Percentiles rank a stretch among this genome's conserved stretches.
Evolutionary conservation across 2,113 vertebrate species (phyloP).

Genomic region (Bothrops jararaca): DNA sequence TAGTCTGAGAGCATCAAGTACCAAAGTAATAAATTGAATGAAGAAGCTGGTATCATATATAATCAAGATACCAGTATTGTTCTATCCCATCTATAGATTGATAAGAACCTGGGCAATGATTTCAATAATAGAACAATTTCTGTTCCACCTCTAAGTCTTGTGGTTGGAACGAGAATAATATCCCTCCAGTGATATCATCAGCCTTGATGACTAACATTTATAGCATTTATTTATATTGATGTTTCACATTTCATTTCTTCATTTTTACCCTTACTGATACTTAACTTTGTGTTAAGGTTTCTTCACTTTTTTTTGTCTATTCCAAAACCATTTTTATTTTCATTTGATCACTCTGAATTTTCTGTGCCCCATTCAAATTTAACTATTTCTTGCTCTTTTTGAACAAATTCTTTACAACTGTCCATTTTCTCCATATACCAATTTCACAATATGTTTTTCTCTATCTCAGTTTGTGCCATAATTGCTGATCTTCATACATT

Average conservation of each 20-base stretch:
- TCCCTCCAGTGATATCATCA: neutral
- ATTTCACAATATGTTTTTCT: neutral
- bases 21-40: neutral
- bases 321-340: neutral
- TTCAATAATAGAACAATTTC: neutral
- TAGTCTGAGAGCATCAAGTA: neutral
- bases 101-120: neutral
- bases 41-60: neutral
- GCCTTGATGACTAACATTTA: neutral
- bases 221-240: neutral
- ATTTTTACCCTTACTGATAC: neutral
- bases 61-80: neutral
- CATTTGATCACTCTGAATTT: neutral
- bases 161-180: neutral
- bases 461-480: neutral
- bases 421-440: neutral
- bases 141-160: neutral
- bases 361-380: neutral
- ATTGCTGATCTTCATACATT: neutral
- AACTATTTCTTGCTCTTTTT: neutral
- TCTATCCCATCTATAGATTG: neutral
- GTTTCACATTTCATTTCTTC: neutral
- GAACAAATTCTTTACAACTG: neutral
- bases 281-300: neutral
- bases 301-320: neutral